Conservation (phyloP, 2,113 vertebrate genomes). For the Osmerus mordax region DNA sequence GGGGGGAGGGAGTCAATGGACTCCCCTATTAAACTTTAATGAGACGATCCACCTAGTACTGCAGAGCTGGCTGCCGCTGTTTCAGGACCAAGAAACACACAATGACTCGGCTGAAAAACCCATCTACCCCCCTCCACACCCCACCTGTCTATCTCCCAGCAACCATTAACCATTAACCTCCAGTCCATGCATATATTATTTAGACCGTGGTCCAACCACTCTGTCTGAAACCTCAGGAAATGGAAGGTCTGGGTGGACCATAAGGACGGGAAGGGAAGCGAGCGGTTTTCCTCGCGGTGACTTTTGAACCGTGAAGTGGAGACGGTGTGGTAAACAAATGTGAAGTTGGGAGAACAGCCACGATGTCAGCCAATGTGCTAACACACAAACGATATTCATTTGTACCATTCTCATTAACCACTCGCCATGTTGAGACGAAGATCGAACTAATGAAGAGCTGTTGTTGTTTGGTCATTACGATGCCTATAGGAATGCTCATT, state of each 20-base stretch:
- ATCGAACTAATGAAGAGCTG: too few species aligned
- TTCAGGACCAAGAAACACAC: slow-evolving; percentile 51
- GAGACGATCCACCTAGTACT: slow-evolving; percentile 19
- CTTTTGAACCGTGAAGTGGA: too few species aligned
- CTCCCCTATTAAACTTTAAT: slow-evolving; percentile 64
- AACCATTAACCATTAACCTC: slow-evolving; percentile 61
- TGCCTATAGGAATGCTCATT: too few species aligned
- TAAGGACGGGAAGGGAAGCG: too few species aligned
- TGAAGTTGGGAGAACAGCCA: too few species aligned
- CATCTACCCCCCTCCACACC: slow-evolving; percentile 16
- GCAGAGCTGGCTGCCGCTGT: slow-evolving; percentile 21
- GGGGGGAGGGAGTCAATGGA: slow-evolving; percentile 31
- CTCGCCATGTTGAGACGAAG: background rate
- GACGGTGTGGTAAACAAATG: too few species aligned
- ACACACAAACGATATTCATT: background rate
- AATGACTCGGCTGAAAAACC: slow-evolving; percentile 50
- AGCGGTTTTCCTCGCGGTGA: too few species aligned
- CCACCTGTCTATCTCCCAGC: slow-evolving; percentile 26
- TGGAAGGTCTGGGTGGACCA: background rate
- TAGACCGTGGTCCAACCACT: slow-evolving; percentile 29
- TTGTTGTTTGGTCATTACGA: too few species aligned
- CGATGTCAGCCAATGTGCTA: too few species aligned
- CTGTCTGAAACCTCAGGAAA: background rate
- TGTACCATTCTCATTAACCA: background rate
- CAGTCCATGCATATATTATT: slow-evolving; percentile 51